Evolutionary conservation across 2,888 invertebrate genomes (phyloP).

Genomic region (Minunthozetes semirufus): DNA sequence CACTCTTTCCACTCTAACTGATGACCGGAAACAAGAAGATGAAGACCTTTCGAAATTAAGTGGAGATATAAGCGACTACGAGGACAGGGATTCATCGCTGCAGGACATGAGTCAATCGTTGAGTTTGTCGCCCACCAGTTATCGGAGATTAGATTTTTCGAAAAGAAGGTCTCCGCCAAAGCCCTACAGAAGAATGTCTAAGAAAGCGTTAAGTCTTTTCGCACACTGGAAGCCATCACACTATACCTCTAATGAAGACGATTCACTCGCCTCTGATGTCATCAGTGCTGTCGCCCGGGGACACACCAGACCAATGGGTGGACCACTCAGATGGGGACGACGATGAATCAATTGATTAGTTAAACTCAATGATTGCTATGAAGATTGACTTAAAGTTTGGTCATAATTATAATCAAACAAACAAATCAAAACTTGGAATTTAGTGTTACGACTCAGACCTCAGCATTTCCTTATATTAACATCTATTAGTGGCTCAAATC

Average conservation of each 20-base stretch:
- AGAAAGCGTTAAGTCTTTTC: constrained; percentile 35
- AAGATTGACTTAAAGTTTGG: not conserved
- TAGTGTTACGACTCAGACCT: too few relatives aligned
- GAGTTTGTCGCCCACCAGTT: not conserved
- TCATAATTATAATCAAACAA: not conserved
- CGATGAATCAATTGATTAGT: not conserved
- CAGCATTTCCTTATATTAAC: too few relatives aligned
- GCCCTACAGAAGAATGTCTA: constrained; percentile 6
- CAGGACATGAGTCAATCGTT: not conserved
- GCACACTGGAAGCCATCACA: constrained; percentile 34
- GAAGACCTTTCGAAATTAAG: not conserved
- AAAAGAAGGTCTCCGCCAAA: not conserved
- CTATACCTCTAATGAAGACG: constrained; percentile 19
- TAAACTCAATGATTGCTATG: constrained; percentile 39
- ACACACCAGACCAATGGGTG: constrained; percentile 16
- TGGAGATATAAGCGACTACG: not conserved
- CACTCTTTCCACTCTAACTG: not conserved
- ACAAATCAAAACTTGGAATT: too few relatives aligned
- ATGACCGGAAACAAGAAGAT: not conserved
- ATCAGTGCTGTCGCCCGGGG: constrained; percentile 31
- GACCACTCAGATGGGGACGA: constrained; percentile 53
- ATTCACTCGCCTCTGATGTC: not conserved
- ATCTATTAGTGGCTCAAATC: too few relatives aligned
- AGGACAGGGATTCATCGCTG: not conserved
- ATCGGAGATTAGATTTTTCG: not conserved